Percentiles rank a stretch among this genome's conserved stretches.
phyloP scores from a whole-genome alignment of 2,797 vertebrate genomes.

The Peromyscus nudipes region DNA sequence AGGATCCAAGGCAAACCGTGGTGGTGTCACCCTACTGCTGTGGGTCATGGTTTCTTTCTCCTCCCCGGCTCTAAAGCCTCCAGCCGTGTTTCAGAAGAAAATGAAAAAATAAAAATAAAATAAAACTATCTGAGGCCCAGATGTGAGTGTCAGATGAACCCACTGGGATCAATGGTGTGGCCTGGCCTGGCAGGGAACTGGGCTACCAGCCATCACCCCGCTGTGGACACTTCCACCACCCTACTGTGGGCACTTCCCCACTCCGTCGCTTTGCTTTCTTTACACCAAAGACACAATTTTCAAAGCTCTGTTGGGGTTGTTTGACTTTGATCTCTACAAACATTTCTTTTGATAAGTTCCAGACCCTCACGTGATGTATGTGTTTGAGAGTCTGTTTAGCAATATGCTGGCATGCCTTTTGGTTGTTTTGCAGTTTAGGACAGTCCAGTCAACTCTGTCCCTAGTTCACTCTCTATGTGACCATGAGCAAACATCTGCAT shows the following conservation, averaged over 20 bases:
- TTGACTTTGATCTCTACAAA: constrained; percentile 57
- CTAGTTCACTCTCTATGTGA: background rate
- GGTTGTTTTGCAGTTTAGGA: background rate
- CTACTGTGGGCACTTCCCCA: background rate
- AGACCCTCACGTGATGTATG: background rate
- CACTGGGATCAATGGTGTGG: background rate
- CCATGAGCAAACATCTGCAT: background rate
- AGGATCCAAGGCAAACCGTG: background rate
- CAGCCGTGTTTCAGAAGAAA: background rate
- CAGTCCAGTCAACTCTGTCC: background rate
- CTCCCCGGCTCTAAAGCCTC: background rate
- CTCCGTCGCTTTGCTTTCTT: background rate
- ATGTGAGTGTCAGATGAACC: background rate
- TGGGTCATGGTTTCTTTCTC: background rate
- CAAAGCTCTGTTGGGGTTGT: background rate
- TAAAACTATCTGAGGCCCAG: background rate
- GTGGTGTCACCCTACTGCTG: rapidly evolving
- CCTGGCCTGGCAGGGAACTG: background rate
- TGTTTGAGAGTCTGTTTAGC: constrained; percentile 46
- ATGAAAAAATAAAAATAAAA: background rate
- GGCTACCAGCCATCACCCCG: background rate
- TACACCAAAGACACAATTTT: background rate
- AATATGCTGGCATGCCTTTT: background rate
- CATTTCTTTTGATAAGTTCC: constrained; percentile 37
- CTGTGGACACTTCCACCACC: background rate